Evolutionary conservation across 1,140 invertebrate genomes (phyloP), one percentile per base, ranked within the genome.

Genomic region (Drosophila pallidifrons): DNA sequence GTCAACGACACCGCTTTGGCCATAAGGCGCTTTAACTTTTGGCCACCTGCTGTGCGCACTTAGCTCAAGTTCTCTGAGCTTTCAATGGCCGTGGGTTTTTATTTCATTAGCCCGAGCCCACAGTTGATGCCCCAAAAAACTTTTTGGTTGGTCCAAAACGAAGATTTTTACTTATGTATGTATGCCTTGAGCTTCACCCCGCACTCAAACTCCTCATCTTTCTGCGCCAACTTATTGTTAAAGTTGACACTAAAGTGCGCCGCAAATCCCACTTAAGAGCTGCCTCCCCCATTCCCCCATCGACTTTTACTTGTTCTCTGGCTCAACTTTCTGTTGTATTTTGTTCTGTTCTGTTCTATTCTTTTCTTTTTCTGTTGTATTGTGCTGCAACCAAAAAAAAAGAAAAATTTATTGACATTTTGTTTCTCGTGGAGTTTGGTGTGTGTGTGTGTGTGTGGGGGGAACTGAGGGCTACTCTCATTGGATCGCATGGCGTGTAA

Each of bases 181-280:
- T 64, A 47, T 65, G 52, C 51, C 64, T 72, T 72, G 28, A 7
- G 35, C 7, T 1, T 10, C 10, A 2, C 61, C 49, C 25, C 25
- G n/a, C 43, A 32, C 61, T 25, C 69, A 35, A 16, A 32, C 28
- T 58, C 15, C 35, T 46, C 55, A 60, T 75, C 71, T 67, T 43
- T 51, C 57, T 72, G 67, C 20, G 52, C 16, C 69, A 88, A 88
- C 85, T 88, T 88, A 83, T 88, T 88, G 83, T 88, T 88, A 89
- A 88, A 88, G 83, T 88, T 88, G 85, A 79, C 85, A 88, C 83
- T 83, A 78, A 88, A 88, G 83, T 83, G 80, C 65, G 77, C 81
- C 80, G 81, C 83, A 88, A 88, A 88, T 88, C 85, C 83, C 83
- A 88, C 85, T 88, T 83, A 88, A 88, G 83, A 75, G 83, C 85